Evolutionary conservation across 2,888 invertebrate genomes (phyloP).

Genomic region (Pyrrhopygopsis socrates): DNA sequence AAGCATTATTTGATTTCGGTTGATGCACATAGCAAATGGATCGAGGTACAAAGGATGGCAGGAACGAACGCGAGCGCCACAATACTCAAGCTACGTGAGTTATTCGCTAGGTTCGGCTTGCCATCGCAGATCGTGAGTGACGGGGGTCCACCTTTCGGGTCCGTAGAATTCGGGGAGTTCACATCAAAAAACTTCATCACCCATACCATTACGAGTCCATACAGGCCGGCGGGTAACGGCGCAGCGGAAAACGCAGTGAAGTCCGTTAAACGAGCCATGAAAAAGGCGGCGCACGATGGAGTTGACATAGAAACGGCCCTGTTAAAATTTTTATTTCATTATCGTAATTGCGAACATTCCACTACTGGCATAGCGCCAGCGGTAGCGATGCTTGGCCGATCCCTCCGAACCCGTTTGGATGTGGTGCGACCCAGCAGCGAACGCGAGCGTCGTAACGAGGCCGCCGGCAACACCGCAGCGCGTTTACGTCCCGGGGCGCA

Average conservation of each 20-base stretch:
- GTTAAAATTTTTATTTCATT: conserved; percentile 41
- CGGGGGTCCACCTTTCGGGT: conserved; percentile 82
- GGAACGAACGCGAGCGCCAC: conserved; percentile 58
- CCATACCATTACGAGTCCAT: conserved; percentile 53
- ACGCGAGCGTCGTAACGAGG: conserved; percentile 17
- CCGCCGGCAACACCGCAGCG: conserved; percentile 13
- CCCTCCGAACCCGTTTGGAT: conserved; percentile 77
- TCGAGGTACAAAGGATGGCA: conserved; percentile 73
- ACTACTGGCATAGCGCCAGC: conserved; percentile 74
- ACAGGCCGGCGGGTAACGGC: conserved; percentile 76
- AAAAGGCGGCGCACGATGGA: conserved; percentile 41
- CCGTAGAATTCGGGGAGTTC: conserved; percentile 70
- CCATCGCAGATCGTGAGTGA: conserved; percentile 81
- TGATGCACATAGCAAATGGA: conserved; percentile 81
- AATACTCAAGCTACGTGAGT: conserved; percentile 44
- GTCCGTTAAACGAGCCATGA: conserved; percentile 45
- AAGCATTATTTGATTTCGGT: conserved; percentile 77
- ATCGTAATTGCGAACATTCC: conserved; percentile 58
- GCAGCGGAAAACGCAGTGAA: conserved; percentile 59
- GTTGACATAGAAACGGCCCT: conserved; percentile 29
- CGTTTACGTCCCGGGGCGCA: conserved; percentile 5
- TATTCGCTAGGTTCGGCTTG: conserved; percentile 81
- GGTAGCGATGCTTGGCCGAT: conserved; percentile 69
- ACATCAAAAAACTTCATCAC: conserved; percentile 56
- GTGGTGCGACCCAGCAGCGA: conserved; percentile 50